These are phyloP conservation scores for Homarus americanus DNA, from an alignment of 1,140 invertebrate species.

Conservation along the genomic window DNA sequence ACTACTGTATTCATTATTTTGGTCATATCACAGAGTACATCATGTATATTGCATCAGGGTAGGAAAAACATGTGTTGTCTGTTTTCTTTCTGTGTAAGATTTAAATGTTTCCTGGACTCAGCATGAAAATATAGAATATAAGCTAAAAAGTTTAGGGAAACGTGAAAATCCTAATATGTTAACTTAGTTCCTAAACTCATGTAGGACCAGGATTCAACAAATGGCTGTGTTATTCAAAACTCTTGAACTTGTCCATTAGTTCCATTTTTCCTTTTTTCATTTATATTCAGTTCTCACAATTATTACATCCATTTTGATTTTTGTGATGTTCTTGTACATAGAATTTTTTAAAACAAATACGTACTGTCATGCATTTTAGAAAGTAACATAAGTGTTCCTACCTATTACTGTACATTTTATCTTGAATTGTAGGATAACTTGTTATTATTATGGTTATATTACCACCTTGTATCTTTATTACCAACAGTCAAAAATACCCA, in stretches of 20 bases:
- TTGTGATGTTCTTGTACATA: constrained; percentile 52
- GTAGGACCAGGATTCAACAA: constrained; percentile 39
- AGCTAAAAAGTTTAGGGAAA: neutral
- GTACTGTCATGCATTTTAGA: constrained; percentile 22
- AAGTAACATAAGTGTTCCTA: constrained; percentile 17
- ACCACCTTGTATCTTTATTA: neutral
- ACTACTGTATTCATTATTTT: too few relatives aligned
- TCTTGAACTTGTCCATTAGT: constrained; percentile 53
- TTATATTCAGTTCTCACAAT: constrained; percentile 21
- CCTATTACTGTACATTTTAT: neutral
- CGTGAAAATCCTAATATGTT: neutral
- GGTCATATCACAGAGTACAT: too few relatives aligned
- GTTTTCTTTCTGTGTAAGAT: constrained; percentile 1
- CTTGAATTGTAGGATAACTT: neutral
- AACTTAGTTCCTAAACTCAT: neutral
- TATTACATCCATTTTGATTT: neutral
- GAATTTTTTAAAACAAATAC: constrained; percentile 26
- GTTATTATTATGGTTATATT: neutral
- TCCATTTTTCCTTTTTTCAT: constrained; percentile 7
- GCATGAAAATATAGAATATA: neutral
- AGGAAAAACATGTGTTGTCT: neutral
- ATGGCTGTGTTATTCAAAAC: constrained; percentile 65
- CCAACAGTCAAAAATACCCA: neutral
- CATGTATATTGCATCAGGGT: neutral
- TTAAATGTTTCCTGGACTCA: neutral